Evolutionary conservation across 2,797 vertebrate genomes (phyloP).

Genomic region (Hapalemur alaotrensis): DNA sequence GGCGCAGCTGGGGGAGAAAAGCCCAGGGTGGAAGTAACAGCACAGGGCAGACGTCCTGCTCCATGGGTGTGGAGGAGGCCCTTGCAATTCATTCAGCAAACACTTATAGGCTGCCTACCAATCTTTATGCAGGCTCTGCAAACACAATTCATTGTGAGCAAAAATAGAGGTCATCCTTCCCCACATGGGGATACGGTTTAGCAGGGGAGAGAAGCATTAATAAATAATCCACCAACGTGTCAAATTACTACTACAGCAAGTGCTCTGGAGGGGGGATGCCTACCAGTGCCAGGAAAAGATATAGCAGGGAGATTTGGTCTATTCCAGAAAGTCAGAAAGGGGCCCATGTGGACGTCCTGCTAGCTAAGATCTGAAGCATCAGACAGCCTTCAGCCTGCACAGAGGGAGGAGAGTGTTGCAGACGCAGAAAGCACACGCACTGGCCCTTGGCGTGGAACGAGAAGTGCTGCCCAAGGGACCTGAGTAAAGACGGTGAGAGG

Average conservation of each 20-base stretch:
- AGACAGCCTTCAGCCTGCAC: not conserved
- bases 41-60: not conserved
- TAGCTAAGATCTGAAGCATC: not conserved
- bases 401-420: not conserved
- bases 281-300: not conserved
- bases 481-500: not conserved
- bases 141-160: not conserved
- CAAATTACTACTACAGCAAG: not conserved
- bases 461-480: not conserved
- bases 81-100: not conserved
- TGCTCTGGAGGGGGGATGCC: not conserved
- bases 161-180: not conserved
- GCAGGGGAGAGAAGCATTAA: not conserved
- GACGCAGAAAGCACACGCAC: not conserved
- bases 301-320: accelerated
- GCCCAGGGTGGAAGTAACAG: not conserved
- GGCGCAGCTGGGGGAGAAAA: not conserved
- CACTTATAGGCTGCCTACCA: not conserved
- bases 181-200: not conserved
- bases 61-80: not conserved
- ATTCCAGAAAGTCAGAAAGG: not conserved
- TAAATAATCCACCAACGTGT: not conserved
- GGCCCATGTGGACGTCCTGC: not conserved
- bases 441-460: not conserved
- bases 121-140: not conserved